Evolutionary conservation across 2,113 vertebrate species (phyloP), one percentile per base, ranked within the genome.

Genomic region (Nothobranchius furzeri): DNA sequence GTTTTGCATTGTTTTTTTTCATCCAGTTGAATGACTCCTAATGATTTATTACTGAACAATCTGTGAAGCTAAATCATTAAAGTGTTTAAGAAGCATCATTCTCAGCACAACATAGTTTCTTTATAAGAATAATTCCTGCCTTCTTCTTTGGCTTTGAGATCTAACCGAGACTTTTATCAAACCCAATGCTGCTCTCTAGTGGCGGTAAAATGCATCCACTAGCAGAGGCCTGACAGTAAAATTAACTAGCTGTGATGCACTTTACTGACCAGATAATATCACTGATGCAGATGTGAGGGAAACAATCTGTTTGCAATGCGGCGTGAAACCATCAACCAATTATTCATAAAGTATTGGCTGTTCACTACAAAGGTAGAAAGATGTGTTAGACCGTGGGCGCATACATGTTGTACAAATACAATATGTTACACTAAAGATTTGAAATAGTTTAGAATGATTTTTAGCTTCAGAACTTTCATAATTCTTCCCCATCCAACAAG

Each of bases 121-220:
- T 52, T 47, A 55, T 12, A 63, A 42, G 20, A 49, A 60, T 49
- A 49, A 40, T 52, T 68, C 2, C 58, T 4, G n/a, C 5, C 9
- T 56, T 15, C 2, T 10, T 10, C 6, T 20, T 24, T 12, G 0
- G 42, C 24, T 24, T 12, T 24, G 10, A 40, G 37, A 30, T 45
- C 2, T 7, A 15, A 25, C 1, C 4, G 9, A 10, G 43, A 9
- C 56, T 64, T 8, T 53, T 35, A 73, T 43, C 35, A 62, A 79
- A 82, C 48, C 55, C 89, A 82, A 88, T 58, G 82, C 75, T 92
- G 85, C 83, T 87, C 88, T 87, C 92, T 88, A 35, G 82, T 81
- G 77, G 74, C 56, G 6, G 4, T 17, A 2, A 9, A 15, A 42
- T 9, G 11, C 1, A 11, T 35, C 6, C 7, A 40, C 14, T 7